Base-by-base conservation (phyloP, 2,113 vertebrate genomes). In the Melanerpes formicivorus region DNA sequence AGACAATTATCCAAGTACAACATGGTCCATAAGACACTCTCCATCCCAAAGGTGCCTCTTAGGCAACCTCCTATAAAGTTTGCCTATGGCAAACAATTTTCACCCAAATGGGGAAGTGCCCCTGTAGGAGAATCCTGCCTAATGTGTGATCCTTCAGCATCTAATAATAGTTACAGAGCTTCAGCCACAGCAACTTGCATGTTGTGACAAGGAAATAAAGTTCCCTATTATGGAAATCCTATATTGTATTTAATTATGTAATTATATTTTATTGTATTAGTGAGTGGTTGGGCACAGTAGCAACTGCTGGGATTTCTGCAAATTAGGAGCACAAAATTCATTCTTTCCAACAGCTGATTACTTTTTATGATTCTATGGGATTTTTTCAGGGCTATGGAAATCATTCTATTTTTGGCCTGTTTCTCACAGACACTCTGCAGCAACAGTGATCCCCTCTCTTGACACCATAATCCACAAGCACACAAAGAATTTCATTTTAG, bases 221-320 rank as follows among this genome's bases (percentile, higher is more conserved):
- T 96, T 97, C 87, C 93, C 88, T 73, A 91, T 97, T 95, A 97
- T 84, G 74, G 91, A 95, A 97, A 98, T 95, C 94, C 96, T 96
- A 84, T 83, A 87, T 78, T 96, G 96, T 95, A 97, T 97, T 98
- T 96, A 97, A 97, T 97, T 95, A 97, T 95, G 95, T 92, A 96
- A 97, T 98, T 97, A 96, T 96, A 86, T 91, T 96, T 96, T 96
- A 97, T 91, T 97, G 93, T 97, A 95, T 95, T 95, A 97, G 96
- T 79, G 88, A 96, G 88, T 76, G 75, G 75, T 87, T 80, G 74
- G 79, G 85, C 85, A 77, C 62, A 95, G 93, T 50, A 85, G 79
- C 94, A 86, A 89, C 93, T 87, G 88, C 87, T 64, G 90, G 90
- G 90, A 95, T 90, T 94, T 93, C 70, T 93, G 87, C 87, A 94